Evolutionary conservation across 1,140 invertebrate species (phyloP), one percentile per base, ranked within the genome.

Genomic region (Heliconius eleuchia): DNA sequence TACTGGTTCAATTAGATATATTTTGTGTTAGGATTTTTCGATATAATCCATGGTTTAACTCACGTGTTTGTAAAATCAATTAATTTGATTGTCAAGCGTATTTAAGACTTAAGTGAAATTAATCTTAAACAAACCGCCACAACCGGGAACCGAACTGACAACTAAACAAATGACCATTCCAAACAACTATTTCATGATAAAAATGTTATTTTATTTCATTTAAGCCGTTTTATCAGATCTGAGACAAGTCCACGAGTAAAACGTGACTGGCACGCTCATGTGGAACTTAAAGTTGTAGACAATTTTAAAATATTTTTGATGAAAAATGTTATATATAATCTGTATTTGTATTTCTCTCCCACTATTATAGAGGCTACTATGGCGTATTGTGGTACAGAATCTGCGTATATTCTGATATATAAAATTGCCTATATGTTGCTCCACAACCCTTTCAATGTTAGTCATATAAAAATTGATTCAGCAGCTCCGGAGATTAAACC

Each of bases 211-310:
- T 66, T 66, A 30, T 66, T 66, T 66, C 60, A 66, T 66, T 66
- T 66, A 66, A 30, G 27, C 60, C 27, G 13, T 66, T 66, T 66
- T 66, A 66, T 30, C 60, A 27, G 60, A 66, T 66, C 60, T 66
- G 60, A 66, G 60, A 66, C 60, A 66, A 66, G 60, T 66, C 27
- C 60, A 66, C 60, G 60, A 66, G 60, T 30, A 66, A 66, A 66
- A 66, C 60, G 60, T 66, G 60, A 66, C 60, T 66, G 60, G 60
- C 60, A 30, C 60, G 60, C 27, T 66, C 5, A 66, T 66, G 60
- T 27, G 60, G 60, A 66, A 66, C 60, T 66, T 66, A 66, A 66
- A 66, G 1, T 66, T 66, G 60, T 66, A 30, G 60, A 66, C 60
- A 30, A 66, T 66, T 66, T 66, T 66, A 66, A 66, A 66, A 30